Base-by-base conservation (phyloP, 2,888 invertebrate genomes). In the Sphaeridia pumilis region DNA sequence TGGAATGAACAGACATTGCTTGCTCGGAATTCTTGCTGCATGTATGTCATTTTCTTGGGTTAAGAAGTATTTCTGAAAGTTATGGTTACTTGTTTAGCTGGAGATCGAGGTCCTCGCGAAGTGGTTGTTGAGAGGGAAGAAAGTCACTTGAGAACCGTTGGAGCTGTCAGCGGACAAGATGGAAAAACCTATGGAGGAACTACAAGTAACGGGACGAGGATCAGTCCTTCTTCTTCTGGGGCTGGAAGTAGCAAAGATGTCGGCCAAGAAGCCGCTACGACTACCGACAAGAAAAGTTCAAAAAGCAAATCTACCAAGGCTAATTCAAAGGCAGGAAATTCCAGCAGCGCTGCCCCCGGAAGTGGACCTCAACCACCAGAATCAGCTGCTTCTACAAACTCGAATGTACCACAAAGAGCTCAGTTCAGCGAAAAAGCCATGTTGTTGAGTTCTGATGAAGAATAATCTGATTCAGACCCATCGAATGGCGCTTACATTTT, bases 401-500 rank as follows among this genome's bases (percentile, higher is more conserved):
- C 61, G 12, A 61, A 54, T 46, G 55, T 58, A 34, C 53, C 61
- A 46, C 50, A 58, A 31, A 56, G 57, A 38, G 49, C 50, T 67
- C 85, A 85, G 72, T 90, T 90, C 75, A 92, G 87, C 72, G 94
- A 94, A 77, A 93, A 93, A 75, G 90, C 93, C 35, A 90, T 92
- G 76, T 78, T 94, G 61, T 79, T 94, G 64, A 90, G 89, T 75
- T 92, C 92, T 62, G 94, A 94, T 70, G 94, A 94, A 71, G 94
- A 94, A 72, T 87, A 38, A 17, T 17, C n/a, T n/a, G n/a, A n/a
- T n/a, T n/a, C n/a, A n/a, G n/a, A n/a, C n/a, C n/a, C n/a, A n/a
- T n/a, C n/a, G n/a, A n/a, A n/a, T n/a, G n/a, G n/a, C n/a, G n/a
- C n/a, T n/a, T n/a, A n/a, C n/a, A n/a, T n/a, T n/a, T n/a, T n/a